Percentiles rank a stretch among this genome's conserved stretches.
Conservation (phyloP, 1,140 invertebrate species). For the Atta cephalotes region DNA sequence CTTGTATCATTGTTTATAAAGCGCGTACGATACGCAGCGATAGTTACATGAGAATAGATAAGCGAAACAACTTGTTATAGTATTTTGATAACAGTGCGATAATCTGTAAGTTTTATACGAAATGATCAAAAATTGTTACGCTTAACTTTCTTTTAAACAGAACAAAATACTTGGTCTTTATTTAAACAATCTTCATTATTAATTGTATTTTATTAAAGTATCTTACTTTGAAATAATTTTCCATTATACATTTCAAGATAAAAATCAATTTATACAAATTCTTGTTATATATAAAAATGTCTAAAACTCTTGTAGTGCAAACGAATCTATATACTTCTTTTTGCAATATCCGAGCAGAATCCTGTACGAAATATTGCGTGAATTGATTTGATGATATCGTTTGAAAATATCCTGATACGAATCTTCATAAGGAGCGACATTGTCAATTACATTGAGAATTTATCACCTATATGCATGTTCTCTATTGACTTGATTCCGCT, state of each 20-base stretch:
- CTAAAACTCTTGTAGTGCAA: slow-evolving; percentile 27
- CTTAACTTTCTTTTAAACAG: not conserved
- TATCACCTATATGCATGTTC: not conserved
- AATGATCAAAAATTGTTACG: not conserved
- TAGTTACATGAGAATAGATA: slow-evolving; percentile 3
- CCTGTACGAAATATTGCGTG: not conserved
- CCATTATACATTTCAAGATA: slow-evolving; percentile 8
- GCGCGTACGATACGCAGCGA: not conserved
- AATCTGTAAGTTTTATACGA: not conserved
- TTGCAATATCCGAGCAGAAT: slow-evolving; percentile 30
- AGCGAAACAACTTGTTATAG: not conserved
- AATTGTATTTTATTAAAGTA: not conserved
- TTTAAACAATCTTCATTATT: not conserved
- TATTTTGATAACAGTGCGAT: not conserved
- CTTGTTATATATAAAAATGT: not conserved
- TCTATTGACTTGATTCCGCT: slow-evolving; percentile 59
- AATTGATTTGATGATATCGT: not conserved
- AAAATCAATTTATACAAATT: not conserved
- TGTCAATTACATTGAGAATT: not conserved
- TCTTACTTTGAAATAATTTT: not conserved
- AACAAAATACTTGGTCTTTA: not conserved
- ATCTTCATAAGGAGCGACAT: not conserved
- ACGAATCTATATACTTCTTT: slow-evolving; percentile 1
- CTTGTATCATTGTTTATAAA: slow-evolving; percentile 21
- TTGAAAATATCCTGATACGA: not conserved